Percentiles rank a stretch among this genome's conserved stretches.
Conservation (phyloP, 2,888 invertebrate genomes). For the Schizotus pectinicornis region DNA sequence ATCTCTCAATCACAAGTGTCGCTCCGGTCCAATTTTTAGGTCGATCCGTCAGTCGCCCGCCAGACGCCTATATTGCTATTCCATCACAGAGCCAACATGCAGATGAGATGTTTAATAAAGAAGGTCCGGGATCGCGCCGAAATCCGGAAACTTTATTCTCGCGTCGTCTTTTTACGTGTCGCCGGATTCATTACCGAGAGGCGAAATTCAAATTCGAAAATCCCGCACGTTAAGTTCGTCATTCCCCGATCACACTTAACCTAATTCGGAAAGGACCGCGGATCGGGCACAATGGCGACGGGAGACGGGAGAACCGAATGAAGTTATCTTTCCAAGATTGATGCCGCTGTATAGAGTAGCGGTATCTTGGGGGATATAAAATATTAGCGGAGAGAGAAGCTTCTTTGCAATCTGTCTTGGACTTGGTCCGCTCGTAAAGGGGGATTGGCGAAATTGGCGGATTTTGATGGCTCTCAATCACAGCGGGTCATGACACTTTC, state of each 20-base stretch:
- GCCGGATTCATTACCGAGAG: conserved; percentile 18
- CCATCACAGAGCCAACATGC: conserved; percentile 47
- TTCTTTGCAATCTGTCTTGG: conserved; percentile 45
- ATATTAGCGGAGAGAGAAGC: conserved; percentile 32
- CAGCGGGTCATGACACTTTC: conserved; percentile 41
- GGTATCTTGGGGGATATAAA: conserved; percentile 30
- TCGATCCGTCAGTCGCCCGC: conserved; percentile 31
- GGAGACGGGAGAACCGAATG: conserved; percentile 15
- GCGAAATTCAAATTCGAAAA: conserved; percentile 14
- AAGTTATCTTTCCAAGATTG: conserved; percentile 30
- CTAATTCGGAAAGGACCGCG: conserved; percentile 4
- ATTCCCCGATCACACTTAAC: conserved; percentile 9
- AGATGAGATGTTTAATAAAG: conserved; percentile 52
- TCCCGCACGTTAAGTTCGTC: conserved; percentile 10
- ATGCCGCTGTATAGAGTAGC: conserved; percentile 29
- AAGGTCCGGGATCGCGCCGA: conserved; percentile 30
- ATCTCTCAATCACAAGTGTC: conserved; percentile 27
- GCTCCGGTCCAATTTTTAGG: conserved; percentile 24
- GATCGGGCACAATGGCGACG: background rate
- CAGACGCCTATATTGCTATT: conserved; percentile 45
- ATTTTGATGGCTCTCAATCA: conserved; percentile 55
- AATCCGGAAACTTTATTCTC: conserved; percentile 20
- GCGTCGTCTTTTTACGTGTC: conserved; percentile 20
- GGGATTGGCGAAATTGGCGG: conserved; percentile 51
- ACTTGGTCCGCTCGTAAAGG: conserved; percentile 45